Evolutionary conservation across 2,113 vertebrate genomes (phyloP), one percentile per base, ranked within the genome.

Genomic region (Pagrus major): DNA sequence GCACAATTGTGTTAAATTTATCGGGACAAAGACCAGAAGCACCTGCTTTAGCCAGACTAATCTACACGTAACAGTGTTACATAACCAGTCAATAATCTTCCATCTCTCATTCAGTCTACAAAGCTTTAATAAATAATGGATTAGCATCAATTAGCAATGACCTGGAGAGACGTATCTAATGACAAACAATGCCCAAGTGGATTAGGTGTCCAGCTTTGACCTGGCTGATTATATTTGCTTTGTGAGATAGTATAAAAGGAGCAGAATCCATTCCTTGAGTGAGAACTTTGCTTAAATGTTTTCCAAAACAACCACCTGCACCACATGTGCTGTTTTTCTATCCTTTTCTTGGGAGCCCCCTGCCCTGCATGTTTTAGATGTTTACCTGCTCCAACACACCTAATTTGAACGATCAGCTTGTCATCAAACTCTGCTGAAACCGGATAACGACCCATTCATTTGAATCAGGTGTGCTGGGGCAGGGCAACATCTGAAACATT

Each of bases 81-180:
- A 75, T 83, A 88, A 88, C 35, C 25, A 51, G 69, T 61, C 60
- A 85, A 76, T 81, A 85, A 75, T 66, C 54, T 21, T 21, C 29
- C 27, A 27, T 21, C 29, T 68, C 54, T 61, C 12, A 20, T 41
- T 68, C 29, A n/a, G 54, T 11, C n/a, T 56, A 80, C 87, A 85
- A 68, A 76, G 61, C 59, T 37, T 21, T 31, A n/a, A 66, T 92
- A 42, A 84, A 93, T 92, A 76, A 89, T 92, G 80, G 72, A 93
- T 80, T 52, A 64, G 73, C 77, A 88, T 92, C 66, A 88, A 91
- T 92, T 88, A 89, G 74, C 77, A 88, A 86, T 85, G 86, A 89
- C 66, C 49, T 72, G 70, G 33, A 68, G 15, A 80, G 65, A 88
- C 60, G 33, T 80, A 73, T 91, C 90, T 87, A 70, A 90, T 93